A percentile compares a stretch with the other conserved stretches of the same genome.
phyloP scores from a whole-genome alignment of 2,113 vertebrate species.

The Corydoras sp. region DNA sequence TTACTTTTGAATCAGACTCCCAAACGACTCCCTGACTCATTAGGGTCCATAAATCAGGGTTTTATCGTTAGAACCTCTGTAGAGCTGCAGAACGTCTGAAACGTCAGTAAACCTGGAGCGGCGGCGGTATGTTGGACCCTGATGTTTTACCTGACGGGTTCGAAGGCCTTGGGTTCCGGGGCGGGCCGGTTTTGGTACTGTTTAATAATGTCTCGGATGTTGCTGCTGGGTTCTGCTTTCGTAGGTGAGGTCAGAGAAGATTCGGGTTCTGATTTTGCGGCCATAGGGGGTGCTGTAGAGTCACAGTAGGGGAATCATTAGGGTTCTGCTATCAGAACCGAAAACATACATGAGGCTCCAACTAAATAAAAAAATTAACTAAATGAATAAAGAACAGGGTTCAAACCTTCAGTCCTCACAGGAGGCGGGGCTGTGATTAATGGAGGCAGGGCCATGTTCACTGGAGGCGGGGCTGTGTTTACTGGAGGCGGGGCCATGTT shows the following conservation, averaged over 20 bases:
- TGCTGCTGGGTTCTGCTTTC: constrained; percentile 69
- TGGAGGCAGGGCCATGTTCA: not conserved
- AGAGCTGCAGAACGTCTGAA: too few species aligned
- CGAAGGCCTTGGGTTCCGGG: constrained; percentile 60
- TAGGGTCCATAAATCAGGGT: too few species aligned
- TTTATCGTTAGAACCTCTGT: too few species aligned
- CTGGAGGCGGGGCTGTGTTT: too few species aligned
- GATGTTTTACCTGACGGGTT: constrained; percentile 69
- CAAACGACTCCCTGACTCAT: too few species aligned
- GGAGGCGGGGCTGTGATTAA: too few species aligned
- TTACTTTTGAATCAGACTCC: too few species aligned
- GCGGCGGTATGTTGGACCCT: too few species aligned
- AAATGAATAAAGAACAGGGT: too few species aligned
- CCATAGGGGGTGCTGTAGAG: constrained; percentile 15
- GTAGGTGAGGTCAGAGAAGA: constrained; percentile 25
- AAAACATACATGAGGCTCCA: too few species aligned
- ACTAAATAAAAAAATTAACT: too few species aligned
- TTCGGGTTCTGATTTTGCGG: not conserved
- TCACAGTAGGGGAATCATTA: constrained; percentile 5
- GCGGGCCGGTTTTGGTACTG: constrained; percentile 77
- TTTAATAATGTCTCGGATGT: constrained; percentile 85
- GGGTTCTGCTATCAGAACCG: not conserved
- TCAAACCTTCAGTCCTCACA: constrained; percentile 48
- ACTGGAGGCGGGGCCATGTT: constrained; percentile 2
- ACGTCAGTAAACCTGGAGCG: too few species aligned